A percentile compares a stretch with the other conserved stretches of the same genome.
Conservation (phyloP, 2,888 invertebrate species). For the Osmoderma eremita region DNA sequence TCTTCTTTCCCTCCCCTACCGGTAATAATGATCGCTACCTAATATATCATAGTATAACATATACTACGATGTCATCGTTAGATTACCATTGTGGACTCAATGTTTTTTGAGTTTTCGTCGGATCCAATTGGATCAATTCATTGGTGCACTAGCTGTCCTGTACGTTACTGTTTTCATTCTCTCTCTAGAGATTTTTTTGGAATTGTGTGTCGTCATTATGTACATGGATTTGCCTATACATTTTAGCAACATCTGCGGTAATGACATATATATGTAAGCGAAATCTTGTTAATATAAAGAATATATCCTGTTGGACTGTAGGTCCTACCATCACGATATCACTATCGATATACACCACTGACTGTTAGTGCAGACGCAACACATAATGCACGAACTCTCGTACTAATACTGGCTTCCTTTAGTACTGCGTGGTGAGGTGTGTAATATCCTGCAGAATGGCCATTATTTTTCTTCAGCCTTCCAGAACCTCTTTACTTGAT, state of each 20-base stretch:
- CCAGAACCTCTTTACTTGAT: no score
- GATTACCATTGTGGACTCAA: conserved; percentile 26
- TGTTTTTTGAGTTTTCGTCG: conserved; percentile 32
- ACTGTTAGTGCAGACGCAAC: conserved; percentile 50
- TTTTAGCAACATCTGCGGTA: conserved; percentile 52
- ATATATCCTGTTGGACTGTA: conserved; percentile 50
- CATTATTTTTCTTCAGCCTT: no score
- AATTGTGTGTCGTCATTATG: conserved; percentile 46
- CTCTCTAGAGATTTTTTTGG: conserved; percentile 48
- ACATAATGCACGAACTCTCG: conserved; percentile 54
- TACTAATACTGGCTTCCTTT: conserved; percentile 48
- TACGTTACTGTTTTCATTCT: conserved; percentile 34
- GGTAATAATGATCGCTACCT: no score
- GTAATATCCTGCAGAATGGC: conserved; percentile 38
- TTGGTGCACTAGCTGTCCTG: conserved; percentile 21
- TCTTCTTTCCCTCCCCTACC: no score
- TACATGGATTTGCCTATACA: conserved; percentile 52
- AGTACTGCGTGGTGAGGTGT: conserved; percentile 53
- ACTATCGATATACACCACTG: conserved; percentile 51
- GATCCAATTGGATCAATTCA: conserved; percentile 19
- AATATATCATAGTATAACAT: conserved; percentile 44
- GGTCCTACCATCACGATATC: conserved; percentile 52
- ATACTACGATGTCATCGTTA: conserved; percentile 15
- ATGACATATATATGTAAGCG: conserved; percentile 49
- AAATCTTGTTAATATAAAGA: conserved; percentile 52